Base-by-base conservation (phyloP, 2,888 invertebrate genomes). In the Hylaea fasciaria region DNA sequence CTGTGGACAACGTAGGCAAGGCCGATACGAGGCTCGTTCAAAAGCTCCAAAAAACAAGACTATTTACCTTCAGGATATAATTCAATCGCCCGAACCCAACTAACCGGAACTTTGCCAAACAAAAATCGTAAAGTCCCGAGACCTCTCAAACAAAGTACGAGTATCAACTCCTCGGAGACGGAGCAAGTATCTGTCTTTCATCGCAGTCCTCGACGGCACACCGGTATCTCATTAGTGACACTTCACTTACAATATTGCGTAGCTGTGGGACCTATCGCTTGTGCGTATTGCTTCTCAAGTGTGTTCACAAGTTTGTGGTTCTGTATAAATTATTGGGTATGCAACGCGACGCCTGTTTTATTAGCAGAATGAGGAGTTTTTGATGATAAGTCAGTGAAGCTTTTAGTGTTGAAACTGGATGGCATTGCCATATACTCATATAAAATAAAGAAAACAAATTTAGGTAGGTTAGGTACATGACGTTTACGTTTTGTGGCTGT, bases 171-270 rank as follows among this genome's bases (percentile, higher is more conserved):
- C 48, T 39, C 17, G 48, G 58, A 48, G 48, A 16, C 14, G 37
- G 44, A 39, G 22, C 13, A 51, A 53, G 53, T 58, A 48, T 53
- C 48, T 53, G 28, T 53, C 35, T 53, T 48, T 53, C 28, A 37
- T 40, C 45, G 43, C 29, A 40, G 45, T 51, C 52, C 60, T 56
- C 55, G 68, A 64, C 64, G 56, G n/a, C 14, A 32, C 57, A 68
- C 65, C 68, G 59, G 55, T 65, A 62, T 53, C 65, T 68, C 59
- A 65, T 68, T 68, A 68, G 55, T 22, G 41, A 61, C 51, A 58
- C 57, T 60, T 39, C 54, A 48, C 41, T 68, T 65, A 59, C 49
- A 49, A 45, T 68, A 68, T 68, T 65, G 64, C 64, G 54, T 46
- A 41, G 56, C 57, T 35, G 41, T 50, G 61, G 62, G 56, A 62